Percentiles rank a stretch among this genome's conserved stretches.
Evolutionary conservation across 2,113 vertebrate genomes (phyloP).

Genomic region (Gavialis gangeticus): DNA sequence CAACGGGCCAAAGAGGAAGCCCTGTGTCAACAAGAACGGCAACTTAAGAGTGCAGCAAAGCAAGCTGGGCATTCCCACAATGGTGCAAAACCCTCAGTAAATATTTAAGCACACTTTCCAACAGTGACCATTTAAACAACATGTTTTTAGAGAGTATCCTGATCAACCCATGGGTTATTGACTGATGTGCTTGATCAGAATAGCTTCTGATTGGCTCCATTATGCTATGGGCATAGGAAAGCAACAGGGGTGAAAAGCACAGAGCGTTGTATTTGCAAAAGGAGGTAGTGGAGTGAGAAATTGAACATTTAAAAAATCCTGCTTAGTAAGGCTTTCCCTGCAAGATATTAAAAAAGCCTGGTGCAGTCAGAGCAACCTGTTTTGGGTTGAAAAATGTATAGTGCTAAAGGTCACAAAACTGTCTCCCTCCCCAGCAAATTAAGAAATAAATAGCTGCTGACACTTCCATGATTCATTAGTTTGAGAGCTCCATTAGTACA

Average conservation of each 20-base stretch:
- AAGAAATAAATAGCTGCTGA: slow-evolving; percentile 54
- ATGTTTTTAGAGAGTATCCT: neutral
- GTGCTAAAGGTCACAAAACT: slow-evolving; percentile 55
- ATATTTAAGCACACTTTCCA: no score
- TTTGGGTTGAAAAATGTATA: slow-evolving; percentile 40
- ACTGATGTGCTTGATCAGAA: neutral
- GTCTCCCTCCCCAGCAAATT: slow-evolving; percentile 21
- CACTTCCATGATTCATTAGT: slow-evolving; percentile 43
- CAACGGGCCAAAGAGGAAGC: neutral
- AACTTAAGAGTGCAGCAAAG: neutral
- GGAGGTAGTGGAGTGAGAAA: neutral
- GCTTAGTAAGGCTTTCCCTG: slow-evolving; percentile 21
- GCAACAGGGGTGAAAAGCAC: neutral
- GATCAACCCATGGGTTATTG: no score
- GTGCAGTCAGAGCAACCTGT: slow-evolving; percentile 31
- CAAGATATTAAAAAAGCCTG: neutral
- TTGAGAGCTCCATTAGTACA: slow-evolving; percentile 25
- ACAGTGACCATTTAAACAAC: neutral
- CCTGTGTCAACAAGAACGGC: neutral
- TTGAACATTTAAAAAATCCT: neutral
- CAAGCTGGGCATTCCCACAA: neutral
- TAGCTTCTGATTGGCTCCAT: neutral
- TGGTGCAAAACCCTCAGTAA: accelerated
- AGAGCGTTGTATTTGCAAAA: neutral
- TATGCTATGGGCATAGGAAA: neutral